Evolutionary conservation across 2,888 invertebrate genomes (phyloP), one percentile per base, ranked within the genome.

Genomic region (Xiphydria camelus): DNA sequence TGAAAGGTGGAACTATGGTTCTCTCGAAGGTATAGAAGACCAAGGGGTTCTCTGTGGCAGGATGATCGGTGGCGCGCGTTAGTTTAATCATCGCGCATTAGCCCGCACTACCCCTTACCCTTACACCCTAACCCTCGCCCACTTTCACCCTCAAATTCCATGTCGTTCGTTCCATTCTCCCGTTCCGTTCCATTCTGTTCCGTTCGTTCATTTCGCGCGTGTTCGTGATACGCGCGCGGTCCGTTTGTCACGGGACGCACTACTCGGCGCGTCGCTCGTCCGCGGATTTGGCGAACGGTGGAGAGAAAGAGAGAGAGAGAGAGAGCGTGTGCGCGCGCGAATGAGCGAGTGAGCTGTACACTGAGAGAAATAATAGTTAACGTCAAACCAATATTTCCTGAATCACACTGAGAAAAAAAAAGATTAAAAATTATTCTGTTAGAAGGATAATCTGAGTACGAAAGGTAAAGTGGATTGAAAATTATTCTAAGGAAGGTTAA

Each of bases 41-140:
- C 56, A 61, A 56, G 64, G 50, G 64, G n/a, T n/a, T 67, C 68
- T 70, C 62, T 67, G 65, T 68, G 70, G 66, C 70, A 61, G 71
- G 62, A 68, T 74, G 73, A 74, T 74, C 63, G 72, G 73, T 74
- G 65, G 70, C 59, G 62, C 59, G 66, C 71, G 73, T 73, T 74
- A 74, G 71, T 73, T 74, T 74, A 73, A 74, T 74, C 74, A 73
- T 74, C 73, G 64, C 73, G 70, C 73, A 73, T 74, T 74, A 74
- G 71, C 73, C 40, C 66, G 49, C 47, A 44, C 45, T 62, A 67
- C 65, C 64, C 64, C 59, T 60, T 53, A 53, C 62, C 55, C 56
- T 50, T 55, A 52, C 49, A 59, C 41, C 39, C 43, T 25, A 47
- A 51, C 43, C 57, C 63, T 63, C 56, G 58, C 58, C 61, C 61